A percentile compares a stretch with the other conserved stretches of the same genome.
These are phyloP conservation scores for Drosophila leontia DNA, from an alignment of 1,140 invertebrate species.

Conservation along the genomic window DNA sequence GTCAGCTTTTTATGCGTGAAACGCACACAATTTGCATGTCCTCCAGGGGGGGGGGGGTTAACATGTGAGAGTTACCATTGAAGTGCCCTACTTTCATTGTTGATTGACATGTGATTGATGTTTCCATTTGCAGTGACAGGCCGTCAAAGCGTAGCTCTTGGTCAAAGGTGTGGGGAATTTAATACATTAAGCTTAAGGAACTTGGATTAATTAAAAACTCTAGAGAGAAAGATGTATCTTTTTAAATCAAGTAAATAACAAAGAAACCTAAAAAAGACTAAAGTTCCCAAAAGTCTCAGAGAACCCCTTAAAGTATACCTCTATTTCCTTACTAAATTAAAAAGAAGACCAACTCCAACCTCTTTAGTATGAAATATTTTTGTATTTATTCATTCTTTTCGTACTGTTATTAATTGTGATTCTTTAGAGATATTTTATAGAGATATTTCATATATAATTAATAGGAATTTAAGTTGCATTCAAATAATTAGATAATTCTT, in stretches of 20 bases:
- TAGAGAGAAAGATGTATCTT: neutral
- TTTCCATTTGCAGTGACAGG: constrained; percentile 75
- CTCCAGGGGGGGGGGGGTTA: constrained; percentile 52
- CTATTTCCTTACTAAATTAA: neutral
- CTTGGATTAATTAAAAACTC: neutral
- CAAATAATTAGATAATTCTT: constrained; percentile 70
- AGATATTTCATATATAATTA: constrained; percentile 81
- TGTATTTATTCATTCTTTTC: constrained; percentile 72
- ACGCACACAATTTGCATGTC: constrained; percentile 79
- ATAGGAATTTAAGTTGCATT: constrained; percentile 83
- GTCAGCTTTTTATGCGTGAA: constrained; percentile 62
- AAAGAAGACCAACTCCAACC: neutral
- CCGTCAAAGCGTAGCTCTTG: constrained; percentile 21
- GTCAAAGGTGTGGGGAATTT: neutral
- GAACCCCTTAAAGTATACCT: constrained; percentile 57
- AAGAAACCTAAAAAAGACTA: neutral
- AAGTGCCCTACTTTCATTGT: constrained; percentile 74
- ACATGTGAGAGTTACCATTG: constrained; percentile 56
- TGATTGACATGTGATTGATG: constrained; percentile 83
- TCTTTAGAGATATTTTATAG: constrained; percentile 78
- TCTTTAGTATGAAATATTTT: constrained; percentile 76
- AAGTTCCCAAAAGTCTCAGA: neutral
- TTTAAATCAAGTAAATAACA: neutral
- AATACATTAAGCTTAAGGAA: neutral
- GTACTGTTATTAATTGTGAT: constrained; percentile 72